phyloP scores from a whole-genome alignment of 1,140 invertebrate genomes.

The Psix sp. region DNA sequence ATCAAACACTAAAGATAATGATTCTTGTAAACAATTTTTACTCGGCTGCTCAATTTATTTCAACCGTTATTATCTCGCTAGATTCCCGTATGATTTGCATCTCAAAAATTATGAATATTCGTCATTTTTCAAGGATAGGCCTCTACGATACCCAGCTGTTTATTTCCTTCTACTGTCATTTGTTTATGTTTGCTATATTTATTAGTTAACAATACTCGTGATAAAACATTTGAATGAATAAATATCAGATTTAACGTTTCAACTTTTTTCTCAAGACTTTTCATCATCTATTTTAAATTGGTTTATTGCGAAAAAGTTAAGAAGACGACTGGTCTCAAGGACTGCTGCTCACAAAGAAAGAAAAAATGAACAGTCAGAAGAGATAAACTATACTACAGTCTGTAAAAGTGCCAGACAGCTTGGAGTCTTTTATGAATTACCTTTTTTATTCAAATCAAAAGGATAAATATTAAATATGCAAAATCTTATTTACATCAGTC shows the following conservation, averaged over 20 bases:
- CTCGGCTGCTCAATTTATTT: no score
- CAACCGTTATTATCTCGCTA: no score
- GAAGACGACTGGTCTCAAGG: constrained; percentile 60
- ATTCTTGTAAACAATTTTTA: not conserved
- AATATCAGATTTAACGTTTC: no score
- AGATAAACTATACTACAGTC: constrained; percentile 66
- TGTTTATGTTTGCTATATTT: no score
- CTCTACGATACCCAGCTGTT: no score
- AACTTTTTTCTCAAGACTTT: constrained; percentile 7
- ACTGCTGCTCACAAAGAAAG: constrained; percentile 42
- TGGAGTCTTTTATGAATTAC: constrained; percentile 72
- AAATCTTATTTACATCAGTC: constrained; percentile 3
- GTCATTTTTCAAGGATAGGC: no score
- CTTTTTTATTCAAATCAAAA: constrained; percentile 46
- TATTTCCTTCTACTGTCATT: not conserved
- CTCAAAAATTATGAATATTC: no score
- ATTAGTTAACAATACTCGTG: no score
- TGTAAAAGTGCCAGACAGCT: constrained; percentile 73
- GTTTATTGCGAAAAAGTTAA: constrained; percentile 61
- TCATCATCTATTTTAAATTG: constrained; percentile 41
- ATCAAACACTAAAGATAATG: constrained; percentile 5
- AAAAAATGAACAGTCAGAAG: constrained; percentile 57
- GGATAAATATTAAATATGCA: constrained; percentile 29
- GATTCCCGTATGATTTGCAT: no score
- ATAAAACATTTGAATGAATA: no score